Conservation (phyloP, 1,140 invertebrate genomes). For the Bombus haemorrhoidalis region DNA sequence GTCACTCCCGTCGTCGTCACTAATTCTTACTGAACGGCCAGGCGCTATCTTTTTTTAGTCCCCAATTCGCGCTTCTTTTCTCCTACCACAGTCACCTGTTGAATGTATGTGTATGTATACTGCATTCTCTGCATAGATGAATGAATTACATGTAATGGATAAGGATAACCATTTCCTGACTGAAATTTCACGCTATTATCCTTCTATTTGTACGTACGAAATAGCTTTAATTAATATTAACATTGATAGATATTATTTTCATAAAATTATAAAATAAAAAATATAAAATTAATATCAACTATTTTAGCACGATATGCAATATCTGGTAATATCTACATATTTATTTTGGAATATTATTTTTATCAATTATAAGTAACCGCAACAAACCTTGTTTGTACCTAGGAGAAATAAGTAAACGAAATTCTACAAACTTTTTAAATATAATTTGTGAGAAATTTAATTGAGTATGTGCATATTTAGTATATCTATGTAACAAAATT, state of each 20-base stretch:
- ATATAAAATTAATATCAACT: neutral
- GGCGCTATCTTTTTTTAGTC: conserved; percentile 10
- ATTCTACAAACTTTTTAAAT: neutral
- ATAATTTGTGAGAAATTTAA: neutral
- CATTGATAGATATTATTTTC: neutral
- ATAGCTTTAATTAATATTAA: neutral
- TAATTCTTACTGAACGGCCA: neutral
- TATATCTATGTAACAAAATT: no score
- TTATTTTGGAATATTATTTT: neutral
- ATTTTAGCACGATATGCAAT: neutral
- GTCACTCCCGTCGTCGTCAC: no score
- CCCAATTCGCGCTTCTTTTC: conserved; percentile 19
- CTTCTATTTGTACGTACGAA: neutral
- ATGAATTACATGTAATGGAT: neutral
- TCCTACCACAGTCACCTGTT: conserved; percentile 44
- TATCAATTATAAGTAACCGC: neutral
- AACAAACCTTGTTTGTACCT: neutral
- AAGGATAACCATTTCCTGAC: neutral
- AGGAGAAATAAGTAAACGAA: neutral
- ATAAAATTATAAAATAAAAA: no score
- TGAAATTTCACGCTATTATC: neutral
- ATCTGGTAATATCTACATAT: neutral
- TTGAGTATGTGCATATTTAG: no score
- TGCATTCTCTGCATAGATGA: neutral
- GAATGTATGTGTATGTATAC: conserved; percentile 19